A percentile compares a stretch with the other conserved stretches of the same genome.
Conservation (phyloP, 2,888 invertebrate species). For the Noctua janthina region DNA sequence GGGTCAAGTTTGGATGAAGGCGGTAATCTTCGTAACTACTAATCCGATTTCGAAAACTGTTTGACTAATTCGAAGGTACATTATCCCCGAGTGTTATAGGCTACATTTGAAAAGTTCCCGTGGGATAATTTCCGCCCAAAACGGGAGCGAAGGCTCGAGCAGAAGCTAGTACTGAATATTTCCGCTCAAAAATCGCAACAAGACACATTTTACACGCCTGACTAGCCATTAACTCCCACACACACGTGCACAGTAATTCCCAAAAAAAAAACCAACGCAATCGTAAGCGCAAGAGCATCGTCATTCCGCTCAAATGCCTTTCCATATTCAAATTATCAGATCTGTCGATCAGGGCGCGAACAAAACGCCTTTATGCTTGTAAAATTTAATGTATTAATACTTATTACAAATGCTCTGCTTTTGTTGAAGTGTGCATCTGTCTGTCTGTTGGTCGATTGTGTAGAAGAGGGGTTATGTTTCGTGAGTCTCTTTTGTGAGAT, state of each 20-base stretch:
- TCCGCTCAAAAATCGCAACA: neutral
- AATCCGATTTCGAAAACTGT: neutral
- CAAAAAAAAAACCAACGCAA: slow-evolving; percentile 60
- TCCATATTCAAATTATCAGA: slow-evolving; percentile 89
- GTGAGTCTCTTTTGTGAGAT: slow-evolving; percentile 73
- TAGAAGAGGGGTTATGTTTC: slow-evolving; percentile 85
- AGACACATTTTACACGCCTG: slow-evolving; percentile 45
- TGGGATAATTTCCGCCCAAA: neutral
- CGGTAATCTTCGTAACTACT: neutral
- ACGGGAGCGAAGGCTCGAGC: neutral
- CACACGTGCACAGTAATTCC: slow-evolving; percentile 24
- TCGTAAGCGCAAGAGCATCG: slow-evolving; percentile 72
- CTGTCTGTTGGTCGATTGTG: slow-evolving; percentile 75
- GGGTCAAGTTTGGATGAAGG: neutral
- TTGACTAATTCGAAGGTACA: neutral
- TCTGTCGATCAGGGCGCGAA: slow-evolving; percentile 87
- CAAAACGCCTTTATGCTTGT: slow-evolving; percentile 77
- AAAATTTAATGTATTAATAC: slow-evolving; percentile 83
- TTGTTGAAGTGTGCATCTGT: slow-evolving; percentile 86
- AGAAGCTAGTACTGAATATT: neutral
- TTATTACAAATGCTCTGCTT: slow-evolving; percentile 78
- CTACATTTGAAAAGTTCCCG: neutral
- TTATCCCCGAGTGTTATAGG: neutral
- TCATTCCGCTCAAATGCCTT: slow-evolving; percentile 80
- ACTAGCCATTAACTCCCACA: slow-evolving; percentile 32